phyloP scores from a whole-genome alignment of 2,797 vertebrate genomes.

The Prionace glauca region DNA sequence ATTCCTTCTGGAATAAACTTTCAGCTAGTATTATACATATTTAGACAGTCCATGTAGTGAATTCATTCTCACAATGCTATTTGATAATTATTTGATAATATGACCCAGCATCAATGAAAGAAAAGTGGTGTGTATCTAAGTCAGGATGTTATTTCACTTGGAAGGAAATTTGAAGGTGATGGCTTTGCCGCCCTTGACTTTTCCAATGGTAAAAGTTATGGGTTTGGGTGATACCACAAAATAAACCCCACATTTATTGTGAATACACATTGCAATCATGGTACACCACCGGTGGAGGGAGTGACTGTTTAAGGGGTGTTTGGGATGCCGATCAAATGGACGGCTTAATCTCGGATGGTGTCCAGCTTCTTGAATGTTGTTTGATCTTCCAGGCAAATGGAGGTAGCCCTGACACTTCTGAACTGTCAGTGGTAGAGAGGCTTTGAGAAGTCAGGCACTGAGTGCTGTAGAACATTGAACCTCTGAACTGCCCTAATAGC shows the following conservation, averaged over 20 bases:
- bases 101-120: not conserved
- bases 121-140: not conserved
- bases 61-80: not conserved
- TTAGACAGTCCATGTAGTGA: not conserved
- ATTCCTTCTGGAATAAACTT: not conserved
- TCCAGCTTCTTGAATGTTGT: too few species aligned
- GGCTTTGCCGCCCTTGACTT: not conserved
- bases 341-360: too few species aligned
- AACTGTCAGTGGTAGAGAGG: not conserved
- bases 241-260: not conserved
- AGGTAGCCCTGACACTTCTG: not conserved
- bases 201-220: not conserved
- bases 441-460: not conserved
- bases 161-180: not conserved
- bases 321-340: too few species aligned
- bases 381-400: not conserved
- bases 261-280: too few species aligned
- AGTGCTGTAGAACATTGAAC: not conserved
- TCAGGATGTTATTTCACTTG: not conserved
- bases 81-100: too few species aligned
- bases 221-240: not conserved
- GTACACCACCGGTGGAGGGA: too few species aligned
- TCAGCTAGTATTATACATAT: not conserved
- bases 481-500: not conserved
- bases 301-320: too few species aligned